Percentiles rank a stretch among this genome's conserved stretches.
phyloP scores from a whole-genome alignment of 1,140 invertebrate species.

The Palaemon carinicauda region DNA sequence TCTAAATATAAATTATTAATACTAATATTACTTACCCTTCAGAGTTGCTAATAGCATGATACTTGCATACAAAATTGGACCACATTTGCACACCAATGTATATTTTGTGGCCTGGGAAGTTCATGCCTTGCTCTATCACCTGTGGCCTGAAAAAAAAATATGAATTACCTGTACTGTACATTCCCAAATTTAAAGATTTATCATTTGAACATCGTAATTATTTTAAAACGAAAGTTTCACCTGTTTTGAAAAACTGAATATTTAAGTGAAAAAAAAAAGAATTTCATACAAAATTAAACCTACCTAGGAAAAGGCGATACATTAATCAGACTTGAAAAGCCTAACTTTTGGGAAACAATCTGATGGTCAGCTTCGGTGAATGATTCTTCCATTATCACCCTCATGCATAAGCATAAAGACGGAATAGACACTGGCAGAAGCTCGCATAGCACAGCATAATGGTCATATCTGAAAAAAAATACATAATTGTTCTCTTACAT shows the following conservation, averaged over 20 bases:
- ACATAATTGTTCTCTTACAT: no score
- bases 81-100: conserved; percentile 47
- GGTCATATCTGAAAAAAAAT: conserved; percentile 69
- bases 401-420: conserved; percentile 64
- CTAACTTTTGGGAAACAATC: conserved; percentile 63
- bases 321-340: conserved; percentile 62
- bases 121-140: conserved; percentile 25
- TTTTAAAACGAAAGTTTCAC: no score
- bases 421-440: conserved; percentile 74
- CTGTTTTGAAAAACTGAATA: no score
- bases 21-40: conserved; percentile 12
- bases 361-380: conserved; percentile 56
- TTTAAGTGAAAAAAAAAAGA: no score
- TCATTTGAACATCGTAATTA: not conserved
- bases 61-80: conserved; percentile 46
- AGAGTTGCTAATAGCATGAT: conserved; percentile 45
- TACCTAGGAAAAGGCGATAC: conserved; percentile 58
- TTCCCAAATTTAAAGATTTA: not conserved
- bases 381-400: conserved; percentile 59
- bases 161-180: no score
- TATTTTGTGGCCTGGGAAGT: conserved; percentile 34
- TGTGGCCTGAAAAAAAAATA: conserved; percentile 15
- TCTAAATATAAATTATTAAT: no score
- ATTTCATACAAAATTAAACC: not conserved
- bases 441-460: conserved; percentile 75